Percentiles rank a stretch among this genome's conserved stretches.
These are phyloP conservation scores for Anisognathus igniventris DNA, from an alignment of 2,797 vertebrate species.

Conservation along the genomic window DNA sequence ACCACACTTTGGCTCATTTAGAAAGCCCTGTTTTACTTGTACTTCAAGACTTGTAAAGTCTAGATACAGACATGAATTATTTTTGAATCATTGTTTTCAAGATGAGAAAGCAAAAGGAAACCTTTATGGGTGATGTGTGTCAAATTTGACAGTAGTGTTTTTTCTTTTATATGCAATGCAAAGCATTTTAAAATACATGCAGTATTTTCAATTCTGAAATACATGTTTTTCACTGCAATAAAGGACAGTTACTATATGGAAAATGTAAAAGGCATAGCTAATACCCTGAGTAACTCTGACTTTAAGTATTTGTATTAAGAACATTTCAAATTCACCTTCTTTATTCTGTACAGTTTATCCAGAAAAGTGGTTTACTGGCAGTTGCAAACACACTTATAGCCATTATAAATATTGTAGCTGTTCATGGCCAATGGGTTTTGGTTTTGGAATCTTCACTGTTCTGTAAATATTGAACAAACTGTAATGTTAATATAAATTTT, in stretches of 20 bases:
- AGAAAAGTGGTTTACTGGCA: not conserved
- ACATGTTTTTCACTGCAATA: not conserved
- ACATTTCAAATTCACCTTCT: not conserved
- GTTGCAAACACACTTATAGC: not conserved
- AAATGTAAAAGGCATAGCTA: not conserved
- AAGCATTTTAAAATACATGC: not conserved
- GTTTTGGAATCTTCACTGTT: not conserved
- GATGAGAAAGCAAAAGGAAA: not conserved
- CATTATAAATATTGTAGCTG: not conserved
- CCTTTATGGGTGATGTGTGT: not conserved
- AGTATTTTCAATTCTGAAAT: not conserved
- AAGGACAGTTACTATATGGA: not conserved
- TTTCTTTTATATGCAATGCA: not conserved
- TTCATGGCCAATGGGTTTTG: not conserved
- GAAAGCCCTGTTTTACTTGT: not conserved
- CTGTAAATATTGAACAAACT: slow-evolving; percentile 24
- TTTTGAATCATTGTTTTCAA: not conserved
- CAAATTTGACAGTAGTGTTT: not conserved
- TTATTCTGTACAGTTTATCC: not conserved
- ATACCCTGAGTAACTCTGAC: not conserved
- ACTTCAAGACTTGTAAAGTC: not conserved
- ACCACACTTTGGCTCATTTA: not conserved
- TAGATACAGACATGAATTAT: not conserved
- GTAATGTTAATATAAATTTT: not conserved
- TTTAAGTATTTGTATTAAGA: not conserved